These are phyloP conservation scores for Turdus rufiventris DNA, from an alignment of 2,113 vertebrate genomes.

Conservation along the genomic window DNA sequence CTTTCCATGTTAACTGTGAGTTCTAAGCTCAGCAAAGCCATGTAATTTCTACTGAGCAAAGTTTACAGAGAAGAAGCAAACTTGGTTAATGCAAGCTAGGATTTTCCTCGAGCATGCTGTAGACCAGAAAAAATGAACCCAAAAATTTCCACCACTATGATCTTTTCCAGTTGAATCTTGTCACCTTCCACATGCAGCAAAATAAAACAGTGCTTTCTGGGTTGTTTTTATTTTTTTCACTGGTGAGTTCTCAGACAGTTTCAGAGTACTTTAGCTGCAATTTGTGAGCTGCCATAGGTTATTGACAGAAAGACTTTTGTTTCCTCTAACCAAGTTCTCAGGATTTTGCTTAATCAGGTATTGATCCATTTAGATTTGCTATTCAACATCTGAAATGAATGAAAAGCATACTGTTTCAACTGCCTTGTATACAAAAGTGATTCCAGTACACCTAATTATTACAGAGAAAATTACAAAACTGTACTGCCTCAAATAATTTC, in stretches of 20 bases:
- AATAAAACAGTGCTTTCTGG: neutral
- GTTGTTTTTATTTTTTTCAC: neutral
- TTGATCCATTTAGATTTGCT: neutral
- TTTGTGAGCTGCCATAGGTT: neutral
- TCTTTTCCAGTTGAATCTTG: neutral
- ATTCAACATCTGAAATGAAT: neutral
- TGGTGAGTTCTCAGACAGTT: neutral
- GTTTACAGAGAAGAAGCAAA: neutral
- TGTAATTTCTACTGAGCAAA: neutral
- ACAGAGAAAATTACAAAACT: neutral
- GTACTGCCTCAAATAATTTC: neutral
- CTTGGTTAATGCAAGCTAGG: neutral
- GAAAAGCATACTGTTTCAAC: neutral
- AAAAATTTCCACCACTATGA: neutral
- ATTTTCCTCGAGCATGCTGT: neutral
- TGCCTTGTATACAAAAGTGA: neutral
- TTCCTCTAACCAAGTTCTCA: neutral
- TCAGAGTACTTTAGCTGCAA: neutral
- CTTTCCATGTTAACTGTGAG: neutral
- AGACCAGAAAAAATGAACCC: neutral
- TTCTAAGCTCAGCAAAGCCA: neutral
- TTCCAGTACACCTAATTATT: neutral
- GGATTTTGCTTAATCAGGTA: neutral
- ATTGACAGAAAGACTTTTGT: neutral
- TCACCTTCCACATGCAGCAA: neutral